These are phyloP conservation scores for Silurus glanis DNA, from an alignment of 2,113 vertebrate genomes.

Conservation along the genomic window DNA sequence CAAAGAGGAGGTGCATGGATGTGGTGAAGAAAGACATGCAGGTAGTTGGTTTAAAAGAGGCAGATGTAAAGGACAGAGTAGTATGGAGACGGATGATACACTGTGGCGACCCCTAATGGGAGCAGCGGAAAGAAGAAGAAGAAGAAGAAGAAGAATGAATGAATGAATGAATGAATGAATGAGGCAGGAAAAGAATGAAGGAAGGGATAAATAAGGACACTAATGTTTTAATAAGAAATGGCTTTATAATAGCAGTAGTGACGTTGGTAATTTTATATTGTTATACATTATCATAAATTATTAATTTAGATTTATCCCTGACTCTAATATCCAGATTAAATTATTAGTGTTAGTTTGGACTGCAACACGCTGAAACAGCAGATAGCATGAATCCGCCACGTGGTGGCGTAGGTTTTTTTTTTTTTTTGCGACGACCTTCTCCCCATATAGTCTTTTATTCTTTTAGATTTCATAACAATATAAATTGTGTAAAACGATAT, in stretches of 20 bases:
- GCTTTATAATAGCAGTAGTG: neutral
- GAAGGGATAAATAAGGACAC: neutral
- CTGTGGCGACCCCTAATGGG: too few species aligned
- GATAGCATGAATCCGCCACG: neutral
- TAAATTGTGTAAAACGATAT: neutral
- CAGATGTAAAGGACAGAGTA: too few species aligned
- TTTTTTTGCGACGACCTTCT: neutral
- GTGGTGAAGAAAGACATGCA: too few species aligned
- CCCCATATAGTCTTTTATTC: too few species aligned
- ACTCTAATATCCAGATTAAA: neutral
- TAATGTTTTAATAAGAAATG: neutral
- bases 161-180: neutral
- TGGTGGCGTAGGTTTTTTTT: neutral
- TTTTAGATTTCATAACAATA: neutral
- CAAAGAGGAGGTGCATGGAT: too few species aligned
- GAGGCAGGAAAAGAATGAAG: neutral
- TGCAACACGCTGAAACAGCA: too few species aligned
- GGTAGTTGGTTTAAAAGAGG: too few species aligned
- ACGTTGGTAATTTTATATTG: too few species aligned
- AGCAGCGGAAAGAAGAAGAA: too few species aligned
- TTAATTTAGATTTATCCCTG: neutral
- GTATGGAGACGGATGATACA: too few species aligned
- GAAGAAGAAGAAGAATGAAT: neutral
- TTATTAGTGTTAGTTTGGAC: neutral
- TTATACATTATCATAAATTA: neutral